A percentile compares a stretch with the other conserved stretches of the same genome.
These are phyloP conservation scores for Tauraco erythrolophus DNA, from an alignment of 2,113 vertebrate species.

Conservation along the genomic window DNA sequence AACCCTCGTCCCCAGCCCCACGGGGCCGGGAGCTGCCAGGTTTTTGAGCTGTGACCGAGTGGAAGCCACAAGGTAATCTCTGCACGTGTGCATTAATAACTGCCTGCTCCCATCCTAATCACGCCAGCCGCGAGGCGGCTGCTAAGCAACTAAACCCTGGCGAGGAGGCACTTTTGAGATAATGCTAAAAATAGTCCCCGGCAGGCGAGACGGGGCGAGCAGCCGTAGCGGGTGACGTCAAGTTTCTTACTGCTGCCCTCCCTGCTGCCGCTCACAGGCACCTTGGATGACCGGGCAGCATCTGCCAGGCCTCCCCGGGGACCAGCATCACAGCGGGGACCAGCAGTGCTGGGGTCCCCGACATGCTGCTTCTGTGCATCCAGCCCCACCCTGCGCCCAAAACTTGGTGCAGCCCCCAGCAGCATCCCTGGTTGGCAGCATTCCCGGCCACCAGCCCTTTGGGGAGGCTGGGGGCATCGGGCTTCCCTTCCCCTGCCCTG, in stretches of 20 bases:
- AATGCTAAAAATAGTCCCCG: slow-evolving; percentile 61
- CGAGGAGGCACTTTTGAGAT: slow-evolving; percentile 28
- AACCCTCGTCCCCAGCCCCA: fast-evolving
- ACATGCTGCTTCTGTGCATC: fast-evolving
- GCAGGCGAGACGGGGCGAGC: not conserved
- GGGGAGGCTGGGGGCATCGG: not conserved
- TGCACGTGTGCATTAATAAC: not conserved
- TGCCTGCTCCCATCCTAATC: not conserved
- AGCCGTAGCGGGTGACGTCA: not conserved
- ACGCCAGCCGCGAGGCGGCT: not conserved
- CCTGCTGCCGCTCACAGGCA: fast-evolving
- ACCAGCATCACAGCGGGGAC: fast-evolving
- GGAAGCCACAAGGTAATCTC: not conserved
- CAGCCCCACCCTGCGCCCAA: fast-evolving
- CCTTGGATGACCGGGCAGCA: fast-evolving
- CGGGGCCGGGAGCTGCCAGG: fast-evolving
- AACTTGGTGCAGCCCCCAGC: not conserved
- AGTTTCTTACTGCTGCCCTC: not conserved
- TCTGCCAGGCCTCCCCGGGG: fast-evolving
- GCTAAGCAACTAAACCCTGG: slow-evolving; percentile 60
- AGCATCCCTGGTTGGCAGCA: not conserved
- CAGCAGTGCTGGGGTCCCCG: fast-evolving
- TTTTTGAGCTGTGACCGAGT: fast-evolving
- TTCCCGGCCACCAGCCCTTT: not conserved
- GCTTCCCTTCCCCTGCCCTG: not conserved